Base-by-base conservation (phyloP, 2,113 vertebrate genomes). In the Aspidoscelis tigris region DNA sequence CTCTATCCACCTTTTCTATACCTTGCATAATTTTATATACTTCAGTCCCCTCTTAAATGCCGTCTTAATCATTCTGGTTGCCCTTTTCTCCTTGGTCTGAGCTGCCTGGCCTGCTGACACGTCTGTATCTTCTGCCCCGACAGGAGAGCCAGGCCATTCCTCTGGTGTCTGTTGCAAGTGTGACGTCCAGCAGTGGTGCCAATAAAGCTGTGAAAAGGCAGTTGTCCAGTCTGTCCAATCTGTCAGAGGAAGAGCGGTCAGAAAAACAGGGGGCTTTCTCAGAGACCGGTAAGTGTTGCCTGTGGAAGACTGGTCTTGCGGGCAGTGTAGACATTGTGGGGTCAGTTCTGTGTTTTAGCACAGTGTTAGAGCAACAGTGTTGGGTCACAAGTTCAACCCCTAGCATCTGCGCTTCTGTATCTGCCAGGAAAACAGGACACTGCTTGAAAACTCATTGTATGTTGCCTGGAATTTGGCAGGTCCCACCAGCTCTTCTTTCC, bases 121-220 rank as follows among this genome's bases (percentile, higher is more conserved):
- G 4, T 0, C 8, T 81, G 70, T 79, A 26, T 39, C 16, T 18
- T 16, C 66, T 71, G 18, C 10, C 3, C 5, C 4, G 14, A 80
- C 86, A 99, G 98, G 98, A 97, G 89, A 97, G 96, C 91, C 98
- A 98, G 84, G 97, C 97, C 22, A 93, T 97, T 82, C 98, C 97
- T 0, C 88, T 98, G 26, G 83, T 97, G 88, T 97, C 98, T 0
- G 94, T 99, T 71, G 96, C 97, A 44, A 96, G 96, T 0, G 87
- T 97, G 53, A 92, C 97, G 2, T 88, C 96, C 0, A 96, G 94
- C 4, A 87, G 89, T 69, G 87, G 90, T 41, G 85, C 93, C 0
- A 86, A 89, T 75, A 96, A 94, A 90, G 91, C 84, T 0, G 79
- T 93, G 2, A 97, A 94, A 70, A 95, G 95, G 78, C 97, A 95